A percentile compares a stretch with the other conserved stretches of the same genome.
Conservation (phyloP, 2,113 vertebrate species). For the Haplochromis burtoni region DNA sequence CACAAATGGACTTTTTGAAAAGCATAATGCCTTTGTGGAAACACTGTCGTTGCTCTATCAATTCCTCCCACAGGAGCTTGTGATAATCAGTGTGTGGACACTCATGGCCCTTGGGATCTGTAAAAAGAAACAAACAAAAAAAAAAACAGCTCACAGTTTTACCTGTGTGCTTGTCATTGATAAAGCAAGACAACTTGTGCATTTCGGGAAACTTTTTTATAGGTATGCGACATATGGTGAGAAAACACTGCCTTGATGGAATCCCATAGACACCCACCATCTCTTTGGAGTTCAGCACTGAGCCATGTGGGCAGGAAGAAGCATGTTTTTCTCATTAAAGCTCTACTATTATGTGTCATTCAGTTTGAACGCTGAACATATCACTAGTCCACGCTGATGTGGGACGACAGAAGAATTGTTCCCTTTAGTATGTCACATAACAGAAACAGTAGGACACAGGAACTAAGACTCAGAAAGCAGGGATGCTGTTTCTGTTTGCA, state of each 20-base stretch:
- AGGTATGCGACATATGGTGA: not conserved
- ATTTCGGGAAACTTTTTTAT: not conserved
- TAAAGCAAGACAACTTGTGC: not conserved
- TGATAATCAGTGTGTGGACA: not conserved
- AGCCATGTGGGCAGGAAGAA: constrained; percentile 10
- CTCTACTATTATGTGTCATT: constrained; percentile 17
- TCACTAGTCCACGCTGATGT: not conserved
- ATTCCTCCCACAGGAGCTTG: not conserved
- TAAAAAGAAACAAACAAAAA: not conserved
- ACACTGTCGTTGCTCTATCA: not conserved
- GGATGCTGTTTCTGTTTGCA: not conserved
- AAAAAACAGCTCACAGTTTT: not conserved
- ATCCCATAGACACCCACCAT: not conserved
- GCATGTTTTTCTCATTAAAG: constrained; percentile 33
- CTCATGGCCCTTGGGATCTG: not conserved
- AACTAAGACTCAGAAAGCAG: constrained; percentile 4
- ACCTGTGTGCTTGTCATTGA: not conserved
- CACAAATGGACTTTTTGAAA: not conserved
- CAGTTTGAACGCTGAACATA: not conserved
- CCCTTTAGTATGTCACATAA: constrained; percentile 22
- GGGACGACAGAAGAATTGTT: constrained; percentile 11
- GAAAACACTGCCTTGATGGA: not conserved
- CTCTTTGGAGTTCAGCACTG: not conserved
- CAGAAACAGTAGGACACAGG: not conserved
- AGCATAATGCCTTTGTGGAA: not conserved